phyloP scores from a whole-genome alignment of 1,140 invertebrate genomes.

The Drosophila pruinosa region DNA sequence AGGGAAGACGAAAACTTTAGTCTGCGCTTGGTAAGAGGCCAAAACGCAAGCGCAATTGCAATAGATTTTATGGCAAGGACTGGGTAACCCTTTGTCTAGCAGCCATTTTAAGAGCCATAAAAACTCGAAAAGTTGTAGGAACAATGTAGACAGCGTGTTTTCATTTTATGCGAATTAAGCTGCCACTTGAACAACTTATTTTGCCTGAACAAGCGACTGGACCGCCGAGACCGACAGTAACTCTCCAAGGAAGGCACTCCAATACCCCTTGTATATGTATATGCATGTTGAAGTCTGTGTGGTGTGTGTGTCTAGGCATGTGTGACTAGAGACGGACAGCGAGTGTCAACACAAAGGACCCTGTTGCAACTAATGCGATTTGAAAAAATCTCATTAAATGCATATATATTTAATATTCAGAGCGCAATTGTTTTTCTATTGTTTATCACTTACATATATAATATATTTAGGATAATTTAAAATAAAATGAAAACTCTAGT shows the following conservation, averaged over 20 bases:
- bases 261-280: slow-evolving; percentile 16
- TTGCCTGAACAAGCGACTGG: slow-evolving; percentile 61
- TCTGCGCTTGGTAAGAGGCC: background rate
- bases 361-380: slow-evolving; percentile 11
- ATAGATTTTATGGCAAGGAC: slow-evolving; percentile 60
- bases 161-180: slow-evolving; percentile 82
- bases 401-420: background rate
- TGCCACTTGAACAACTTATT: slow-evolving; percentile 80
- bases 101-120: slow-evolving; percentile 80
- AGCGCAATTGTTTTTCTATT: background rate
- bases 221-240: slow-evolving; percentile 53
- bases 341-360: slow-evolving; percentile 8
- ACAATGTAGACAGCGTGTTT: slow-evolving; percentile 82
- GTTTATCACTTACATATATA: background rate
- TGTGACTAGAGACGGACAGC: slow-evolving; percentile 8
- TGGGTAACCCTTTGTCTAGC: slow-evolving; percentile 76
- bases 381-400: background rate
- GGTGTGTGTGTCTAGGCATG: slow-evolving; percentile 16
- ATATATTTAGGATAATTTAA: background rate
- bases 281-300: background rate
- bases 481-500: slow-evolving; percentile 21
- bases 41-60: slow-evolving; percentile 30
- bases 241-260: slow-evolving; percentile 50
- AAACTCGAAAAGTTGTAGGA: slow-evolving; percentile 82
- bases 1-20: slow-evolving; percentile 11